Conservation (phyloP, 2,888 invertebrate genomes). For the Nemotelus pantherinus region DNA sequence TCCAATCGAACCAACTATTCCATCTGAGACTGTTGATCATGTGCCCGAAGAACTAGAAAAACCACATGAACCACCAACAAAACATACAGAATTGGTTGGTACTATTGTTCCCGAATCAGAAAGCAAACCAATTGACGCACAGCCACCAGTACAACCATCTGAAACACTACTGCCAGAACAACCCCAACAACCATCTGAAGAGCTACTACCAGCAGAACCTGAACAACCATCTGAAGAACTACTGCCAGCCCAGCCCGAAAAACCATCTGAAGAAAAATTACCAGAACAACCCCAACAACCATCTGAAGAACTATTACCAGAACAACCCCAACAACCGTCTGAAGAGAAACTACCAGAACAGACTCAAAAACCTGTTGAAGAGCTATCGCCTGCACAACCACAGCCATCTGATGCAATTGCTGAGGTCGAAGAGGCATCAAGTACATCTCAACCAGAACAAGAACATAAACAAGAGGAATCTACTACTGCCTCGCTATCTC, state of each 20-base stretch:
- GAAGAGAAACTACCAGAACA: background rate
- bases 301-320: slow-evolving; percentile 21
- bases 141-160: background rate
- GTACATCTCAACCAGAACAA: background rate
- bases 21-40: slow-evolving; percentile 2
- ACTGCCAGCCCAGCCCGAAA: slow-evolving; percentile 3
- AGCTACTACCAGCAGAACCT: background rate
- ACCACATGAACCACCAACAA: slow-evolving; percentile 5
- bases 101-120: slow-evolving; percentile 21
- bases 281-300: slow-evolving; percentile 46
- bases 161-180: slow-evolving; percentile 26
- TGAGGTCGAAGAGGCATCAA: too few species aligned
- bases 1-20: slow-evolving; percentile 2
- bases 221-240: slow-evolving; percentile 25
- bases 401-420: slow-evolving; percentile 21
- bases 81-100: slow-evolving; percentile 34
- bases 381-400: slow-evolving; percentile 46
- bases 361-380: slow-evolving; percentile 28
- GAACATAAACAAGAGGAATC: background rate
- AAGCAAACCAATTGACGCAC: background rate
- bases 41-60: background rate
- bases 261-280: slow-evolving; percentile 40
- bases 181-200: slow-evolving; percentile 45
- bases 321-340: slow-evolving; percentile 16
- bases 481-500: background rate